Evolutionary conservation across 2,888 invertebrate genomes (phyloP).

Genomic region (Callinectes sapidus): DNA sequence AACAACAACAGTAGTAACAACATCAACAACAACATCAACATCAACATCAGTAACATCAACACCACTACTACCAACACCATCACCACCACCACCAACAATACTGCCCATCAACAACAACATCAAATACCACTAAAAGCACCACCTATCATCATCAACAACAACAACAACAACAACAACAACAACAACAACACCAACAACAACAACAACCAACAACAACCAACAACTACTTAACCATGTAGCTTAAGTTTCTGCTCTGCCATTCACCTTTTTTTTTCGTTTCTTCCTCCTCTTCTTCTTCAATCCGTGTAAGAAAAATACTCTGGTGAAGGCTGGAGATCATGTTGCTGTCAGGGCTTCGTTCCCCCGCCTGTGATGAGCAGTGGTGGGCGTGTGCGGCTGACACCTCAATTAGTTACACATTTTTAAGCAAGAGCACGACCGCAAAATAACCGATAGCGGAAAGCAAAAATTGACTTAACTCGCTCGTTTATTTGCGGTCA

Average conservation of each 20-base stretch:
- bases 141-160: no score
- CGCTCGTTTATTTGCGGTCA: not conserved
- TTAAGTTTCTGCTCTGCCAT: not conserved
- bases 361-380: not conserved
- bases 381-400: conserved; percentile 13
- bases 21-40: not conserved
- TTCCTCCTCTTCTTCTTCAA: not conserved
- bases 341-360: not conserved
- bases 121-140: no score
- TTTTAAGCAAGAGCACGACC: not conserved
- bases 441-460: not conserved
- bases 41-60: not conserved
- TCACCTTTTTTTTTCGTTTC: not conserved
- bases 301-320: not conserved
- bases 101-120: no score
- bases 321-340: not conserved
- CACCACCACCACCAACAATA: no score
- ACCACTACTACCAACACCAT: no score
- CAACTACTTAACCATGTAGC: no score
- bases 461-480: not conserved
- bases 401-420: conserved; percentile 14
- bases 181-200: no score
- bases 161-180: no score
- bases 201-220: no score
- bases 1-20: not conserved